Evolutionary conservation across 2,797 vertebrate species (phyloP).

Genomic region (Lepilemur septentrionalis): DNA sequence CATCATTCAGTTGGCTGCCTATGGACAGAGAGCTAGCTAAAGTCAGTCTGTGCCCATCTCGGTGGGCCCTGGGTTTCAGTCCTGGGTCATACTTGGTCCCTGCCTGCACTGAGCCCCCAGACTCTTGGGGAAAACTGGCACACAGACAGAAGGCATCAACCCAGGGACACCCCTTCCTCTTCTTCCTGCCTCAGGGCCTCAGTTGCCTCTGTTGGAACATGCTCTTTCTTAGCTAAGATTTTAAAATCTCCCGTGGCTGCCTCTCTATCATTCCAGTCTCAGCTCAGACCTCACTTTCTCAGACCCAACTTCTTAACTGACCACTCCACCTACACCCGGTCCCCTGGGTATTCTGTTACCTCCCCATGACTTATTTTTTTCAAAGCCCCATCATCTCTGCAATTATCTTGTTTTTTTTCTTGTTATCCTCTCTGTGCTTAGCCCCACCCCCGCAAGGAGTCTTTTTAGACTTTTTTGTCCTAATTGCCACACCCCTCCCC

Average conservation of each 20-base stretch:
- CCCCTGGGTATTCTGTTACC: neutral
- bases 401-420: neutral
- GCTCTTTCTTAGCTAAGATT: neutral
- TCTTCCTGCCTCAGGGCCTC: neutral
- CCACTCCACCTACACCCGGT: neutral
- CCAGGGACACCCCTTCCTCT: neutral
- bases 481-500: neutral
- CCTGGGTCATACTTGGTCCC: neutral
- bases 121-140: neutral
- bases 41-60: neutral
- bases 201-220: neutral
- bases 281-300: neutral
- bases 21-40: neutral
- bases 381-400: neutral
- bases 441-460: neutral
- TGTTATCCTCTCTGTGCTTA: neutral
- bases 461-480: conserved; percentile 25
- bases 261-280: neutral
- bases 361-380: neutral
- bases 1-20: neutral
- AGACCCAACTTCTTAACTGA: neutral
- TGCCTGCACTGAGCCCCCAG: neutral
- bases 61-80: neutral
- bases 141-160: neutral
- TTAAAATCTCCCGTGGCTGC: neutral